Evolutionary conservation across 2,797 vertebrate genomes (phyloP).

Genomic region (Oophaga sylvatica): DNA sequence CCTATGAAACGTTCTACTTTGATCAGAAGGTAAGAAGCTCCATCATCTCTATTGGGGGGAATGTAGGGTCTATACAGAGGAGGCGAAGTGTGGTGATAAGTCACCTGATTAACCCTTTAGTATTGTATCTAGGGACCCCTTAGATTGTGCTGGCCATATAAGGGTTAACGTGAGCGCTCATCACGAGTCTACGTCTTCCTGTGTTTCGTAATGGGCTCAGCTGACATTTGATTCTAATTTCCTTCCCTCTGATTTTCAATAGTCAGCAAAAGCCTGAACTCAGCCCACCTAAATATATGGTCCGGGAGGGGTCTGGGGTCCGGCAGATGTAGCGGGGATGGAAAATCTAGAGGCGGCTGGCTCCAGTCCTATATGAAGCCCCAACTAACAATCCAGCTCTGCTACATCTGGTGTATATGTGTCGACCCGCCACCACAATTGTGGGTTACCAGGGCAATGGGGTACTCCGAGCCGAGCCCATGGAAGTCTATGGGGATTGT

Average conservation of each 20-base stretch:
- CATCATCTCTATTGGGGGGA: neutral
- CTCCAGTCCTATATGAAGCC: too few relatives aligned
- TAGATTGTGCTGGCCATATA: neutral
- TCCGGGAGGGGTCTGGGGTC: neutral
- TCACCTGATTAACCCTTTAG: neutral
- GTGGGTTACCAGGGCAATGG: too few relatives aligned
- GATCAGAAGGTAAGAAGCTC: constrained; percentile 45
- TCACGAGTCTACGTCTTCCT: constrained; percentile 30
- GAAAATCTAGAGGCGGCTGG: too few relatives aligned
- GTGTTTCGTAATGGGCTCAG: constrained; percentile 33
- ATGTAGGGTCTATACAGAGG: neutral
- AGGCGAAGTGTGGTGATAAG: too few relatives aligned
- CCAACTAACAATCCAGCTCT: too few relatives aligned
- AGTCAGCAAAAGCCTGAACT: neutral
- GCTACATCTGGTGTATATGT: too few relatives aligned
- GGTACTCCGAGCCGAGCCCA: too few relatives aligned
- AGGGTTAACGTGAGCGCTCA: neutral
- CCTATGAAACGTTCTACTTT: constrained; percentile 45
- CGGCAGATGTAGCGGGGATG: neutral
- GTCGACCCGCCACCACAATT: too few relatives aligned
- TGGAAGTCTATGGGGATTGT: too few relatives aligned
- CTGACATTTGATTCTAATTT: constrained; percentile 7
- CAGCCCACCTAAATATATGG: neutral
- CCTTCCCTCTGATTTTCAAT: neutral
- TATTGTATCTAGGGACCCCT: too few relatives aligned